phyloP scores from a whole-genome alignment of 2,888 invertebrate species.

The Lasioglossum pauxillum region DNA sequence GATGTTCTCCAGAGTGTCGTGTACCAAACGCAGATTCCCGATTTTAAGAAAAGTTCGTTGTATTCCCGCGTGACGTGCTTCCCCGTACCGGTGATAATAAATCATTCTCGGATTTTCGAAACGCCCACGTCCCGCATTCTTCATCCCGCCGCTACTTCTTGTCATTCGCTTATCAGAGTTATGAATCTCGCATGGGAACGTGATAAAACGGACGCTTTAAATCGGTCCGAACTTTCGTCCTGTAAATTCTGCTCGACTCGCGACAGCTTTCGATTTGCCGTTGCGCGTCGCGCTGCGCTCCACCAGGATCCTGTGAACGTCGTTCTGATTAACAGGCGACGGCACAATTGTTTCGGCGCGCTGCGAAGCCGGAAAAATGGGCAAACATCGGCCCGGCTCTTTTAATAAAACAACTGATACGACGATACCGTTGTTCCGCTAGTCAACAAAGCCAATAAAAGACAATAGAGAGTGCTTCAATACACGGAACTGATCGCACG shows the following conservation, averaged over 20 bases:
- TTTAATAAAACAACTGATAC: constrained; percentile 8
- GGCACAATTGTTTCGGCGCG: constrained; percentile 25
- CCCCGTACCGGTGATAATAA: constrained; percentile 35
- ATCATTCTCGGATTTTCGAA: constrained; percentile 59
- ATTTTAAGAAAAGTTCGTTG: constrained; percentile 62
- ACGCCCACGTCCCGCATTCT: not conserved
- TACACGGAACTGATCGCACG: not conserved
- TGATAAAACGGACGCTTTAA: constrained; percentile 43
- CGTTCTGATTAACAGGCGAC: constrained; percentile 28
- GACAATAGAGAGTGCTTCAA: not conserved
- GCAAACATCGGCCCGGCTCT: not conserved
- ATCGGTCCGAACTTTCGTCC: constrained; percentile 40
- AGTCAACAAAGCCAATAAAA: not conserved
- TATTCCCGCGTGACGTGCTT: constrained; percentile 46
- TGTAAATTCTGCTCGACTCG: constrained; percentile 35
- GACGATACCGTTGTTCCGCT: constrained; percentile 5
- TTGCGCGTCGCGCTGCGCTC: too few relatives aligned
- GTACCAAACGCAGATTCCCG: constrained; percentile 45
- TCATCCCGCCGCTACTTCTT: constrained; percentile 6
- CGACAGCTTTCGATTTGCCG: constrained; percentile 25
- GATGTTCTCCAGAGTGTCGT: constrained; percentile 57
- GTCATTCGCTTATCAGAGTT: constrained; percentile 51
- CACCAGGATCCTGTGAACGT: not conserved
- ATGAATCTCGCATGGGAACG: constrained; percentile 47
- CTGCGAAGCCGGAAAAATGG: constrained; percentile 6